Base-by-base conservation (phyloP, 2,113 vertebrate genomes). In the Onychorhynchus coronatus region DNA sequence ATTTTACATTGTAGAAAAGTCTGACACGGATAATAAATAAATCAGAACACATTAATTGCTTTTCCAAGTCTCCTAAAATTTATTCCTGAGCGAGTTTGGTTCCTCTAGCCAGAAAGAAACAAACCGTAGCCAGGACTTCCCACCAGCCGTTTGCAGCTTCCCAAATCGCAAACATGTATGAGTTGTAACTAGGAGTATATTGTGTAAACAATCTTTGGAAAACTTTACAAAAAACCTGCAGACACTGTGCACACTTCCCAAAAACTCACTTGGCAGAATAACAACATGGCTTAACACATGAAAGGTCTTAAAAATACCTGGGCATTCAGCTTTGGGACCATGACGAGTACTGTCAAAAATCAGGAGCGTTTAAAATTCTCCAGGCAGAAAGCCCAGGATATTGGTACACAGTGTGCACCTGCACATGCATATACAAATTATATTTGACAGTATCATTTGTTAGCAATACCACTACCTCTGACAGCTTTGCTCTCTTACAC, bases 1-100 rank as follows among this genome's bases (percentile, higher is more conserved):
- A 77, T 84, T 93, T 91, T 83, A 72, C 44, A 77, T 56, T 83
- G 72, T 31, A 65, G 42, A 74, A 78, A 78, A 55, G 56, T 52
- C 68, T 78, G 67, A 71, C 75, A 89, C 89, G 52, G 79, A 47
- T 39, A n/a, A 85, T 81, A 88, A 94, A 84, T 88, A 93, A 85
- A 95, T 47, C 44, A 94, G 68, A 79, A 56, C 47, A 56, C n/a
- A 21, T 70, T 93, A 86, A 91, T 91, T 79, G 63, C 33, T 86
- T 59, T 70, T 52, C 15, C 56, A 63, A 65, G 52, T 86, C 39
- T 66, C 47, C 37, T 77, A 63, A 90, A 93, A 84, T 61, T 84
- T 66, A 63, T 28, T 84, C 49, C 47, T 75, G 33, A 56, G 25
- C 53, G 59, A 80, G 46, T 59, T 66, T 61, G 15, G 41, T 72